Evolutionary conservation across 2,113 vertebrate genomes (phyloP).

Genomic region (Saccopteryx bilineata): DNA sequence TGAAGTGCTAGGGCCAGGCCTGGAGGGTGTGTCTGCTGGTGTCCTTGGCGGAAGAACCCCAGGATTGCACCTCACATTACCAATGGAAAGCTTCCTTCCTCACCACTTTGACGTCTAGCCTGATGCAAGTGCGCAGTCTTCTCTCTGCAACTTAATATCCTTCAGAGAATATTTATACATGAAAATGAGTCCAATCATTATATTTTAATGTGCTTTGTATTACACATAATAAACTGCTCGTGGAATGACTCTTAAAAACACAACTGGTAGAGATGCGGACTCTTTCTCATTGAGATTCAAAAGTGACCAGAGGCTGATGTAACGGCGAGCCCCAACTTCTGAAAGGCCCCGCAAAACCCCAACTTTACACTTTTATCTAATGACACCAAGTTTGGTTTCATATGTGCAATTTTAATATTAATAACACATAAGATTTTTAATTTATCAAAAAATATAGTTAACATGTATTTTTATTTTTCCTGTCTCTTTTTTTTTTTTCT

Average conservation of each 20-base stretch:
- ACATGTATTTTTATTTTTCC: too few relatives aligned
- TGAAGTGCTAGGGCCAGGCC: neutral
- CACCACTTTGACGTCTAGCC: neutral
- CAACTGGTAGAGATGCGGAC: neutral
- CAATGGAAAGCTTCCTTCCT: neutral
- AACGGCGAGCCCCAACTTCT: too few relatives aligned
- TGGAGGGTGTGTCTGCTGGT: neutral
- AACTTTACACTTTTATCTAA: too few relatives aligned
- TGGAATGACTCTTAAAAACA: neutral
- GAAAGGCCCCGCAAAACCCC: too few relatives aligned
- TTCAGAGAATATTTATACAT: neutral
- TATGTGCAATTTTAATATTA: too few relatives aligned
- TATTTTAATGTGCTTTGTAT: neutral
- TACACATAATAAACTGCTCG: slow-evolving; percentile 16
- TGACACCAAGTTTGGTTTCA: too few relatives aligned
- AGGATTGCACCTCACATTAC: neutral
- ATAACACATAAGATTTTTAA: too few relatives aligned
- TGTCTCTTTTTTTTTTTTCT: too few relatives aligned
- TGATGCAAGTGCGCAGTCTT: neutral
- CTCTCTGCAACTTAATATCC: neutral
- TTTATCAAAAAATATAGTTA: too few relatives aligned
- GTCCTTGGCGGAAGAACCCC: neutral
- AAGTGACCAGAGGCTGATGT: neutral
- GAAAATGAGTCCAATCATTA: neutral
- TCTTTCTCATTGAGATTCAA: neutral